These are phyloP conservation scores for Zonitis immaculata DNA, from an alignment of 2,888 invertebrate species.

Conservation along the genomic window DNA sequence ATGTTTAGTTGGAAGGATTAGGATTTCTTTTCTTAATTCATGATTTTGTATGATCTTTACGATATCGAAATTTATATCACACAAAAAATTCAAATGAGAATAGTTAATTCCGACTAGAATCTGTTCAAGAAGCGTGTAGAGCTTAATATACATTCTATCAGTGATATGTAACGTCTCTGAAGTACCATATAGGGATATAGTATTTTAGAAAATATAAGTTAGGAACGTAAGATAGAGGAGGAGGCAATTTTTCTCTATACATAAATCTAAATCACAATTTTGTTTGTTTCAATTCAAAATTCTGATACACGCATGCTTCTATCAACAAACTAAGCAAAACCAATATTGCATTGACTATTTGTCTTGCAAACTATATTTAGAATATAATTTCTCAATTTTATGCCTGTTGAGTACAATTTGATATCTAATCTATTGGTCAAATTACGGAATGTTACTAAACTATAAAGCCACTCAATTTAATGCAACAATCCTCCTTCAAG, in stretches of 20 bases:
- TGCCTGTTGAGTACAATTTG: slow-evolving; percentile 9
- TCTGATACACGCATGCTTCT: too few relatives aligned
- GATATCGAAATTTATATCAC: too few relatives aligned
- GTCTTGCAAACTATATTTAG: too few relatives aligned
- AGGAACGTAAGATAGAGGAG: slow-evolving; percentile 9
- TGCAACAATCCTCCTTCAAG: slow-evolving; percentile 1
- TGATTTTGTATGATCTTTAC: too few relatives aligned
- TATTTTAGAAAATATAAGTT: slow-evolving; percentile 13
- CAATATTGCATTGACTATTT: too few relatives aligned
- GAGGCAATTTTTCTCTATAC: slow-evolving; percentile 12
- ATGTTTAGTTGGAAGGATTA: too few relatives aligned
- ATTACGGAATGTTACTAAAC: slow-evolving; percentile 13
- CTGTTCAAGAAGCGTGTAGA: slow-evolving; percentile 12
- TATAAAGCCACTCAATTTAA: slow-evolving; percentile 12
- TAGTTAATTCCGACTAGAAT: too few relatives aligned
- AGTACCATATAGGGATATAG: slow-evolving; percentile 17
- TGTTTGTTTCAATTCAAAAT: too few relatives aligned
- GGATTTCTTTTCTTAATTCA: too few relatives aligned
- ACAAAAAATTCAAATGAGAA: too few relatives aligned
- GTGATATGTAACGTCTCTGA: slow-evolving; percentile 16
- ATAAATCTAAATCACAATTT: slow-evolving; percentile 9
- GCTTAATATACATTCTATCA: slow-evolving; percentile 21
- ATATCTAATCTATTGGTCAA: slow-evolving; percentile 21
- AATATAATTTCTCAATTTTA: slow-evolving; percentile 18
- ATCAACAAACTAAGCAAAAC: slow-evolving; percentile 8